phyloP scores from a whole-genome alignment of 35 echinoderm and acorn worm species.

The Apostichopus parvimensis region DNA sequence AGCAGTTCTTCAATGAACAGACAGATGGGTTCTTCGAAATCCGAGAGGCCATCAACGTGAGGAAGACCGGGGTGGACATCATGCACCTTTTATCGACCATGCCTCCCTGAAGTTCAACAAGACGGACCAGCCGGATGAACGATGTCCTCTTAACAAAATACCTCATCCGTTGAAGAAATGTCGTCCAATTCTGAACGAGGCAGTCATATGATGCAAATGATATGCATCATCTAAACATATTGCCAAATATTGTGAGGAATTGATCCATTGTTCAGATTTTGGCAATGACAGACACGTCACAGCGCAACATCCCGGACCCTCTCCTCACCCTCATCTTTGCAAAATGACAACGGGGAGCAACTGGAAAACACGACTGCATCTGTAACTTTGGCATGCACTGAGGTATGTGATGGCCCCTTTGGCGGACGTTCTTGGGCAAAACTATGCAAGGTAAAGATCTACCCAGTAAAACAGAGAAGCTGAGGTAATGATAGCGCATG shows the following conservation, averaged over 20 bases:
- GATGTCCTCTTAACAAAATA: conserved; percentile 38
- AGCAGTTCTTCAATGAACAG: not conserved
- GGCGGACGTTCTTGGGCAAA: conserved; percentile 1
- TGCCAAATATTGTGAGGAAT: conserved; percentile 41
- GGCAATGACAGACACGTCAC: conserved; percentile 3
- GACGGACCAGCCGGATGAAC: not conserved
- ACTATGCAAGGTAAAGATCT: not conserved
- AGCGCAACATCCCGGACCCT: not conserved
- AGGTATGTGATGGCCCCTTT: not conserved
- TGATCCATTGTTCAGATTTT: conserved; percentile 21
- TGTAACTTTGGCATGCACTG: not conserved
- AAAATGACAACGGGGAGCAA: not conserved
- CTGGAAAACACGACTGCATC: not conserved
- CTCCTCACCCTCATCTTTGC: not conserved
- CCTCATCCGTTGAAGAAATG: conserved; percentile 51
- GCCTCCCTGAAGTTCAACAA: not conserved
- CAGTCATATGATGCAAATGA: conserved; percentile 45
- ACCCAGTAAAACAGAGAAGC: conserved; percentile 7
- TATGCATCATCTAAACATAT: conserved; percentile 4
- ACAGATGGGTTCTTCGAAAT: not conserved
- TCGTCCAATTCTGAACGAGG: conserved; percentile 46
- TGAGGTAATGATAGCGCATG: conserved; percentile 24
- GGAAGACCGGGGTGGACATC: not conserved
- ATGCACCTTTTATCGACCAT: not conserved
- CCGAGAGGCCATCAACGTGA: not conserved